Percentiles rank a stretch among this genome's conserved stretches.
Conservation (phyloP, 1,140 invertebrate genomes). For the Hylaeus anthracinus region DNA sequence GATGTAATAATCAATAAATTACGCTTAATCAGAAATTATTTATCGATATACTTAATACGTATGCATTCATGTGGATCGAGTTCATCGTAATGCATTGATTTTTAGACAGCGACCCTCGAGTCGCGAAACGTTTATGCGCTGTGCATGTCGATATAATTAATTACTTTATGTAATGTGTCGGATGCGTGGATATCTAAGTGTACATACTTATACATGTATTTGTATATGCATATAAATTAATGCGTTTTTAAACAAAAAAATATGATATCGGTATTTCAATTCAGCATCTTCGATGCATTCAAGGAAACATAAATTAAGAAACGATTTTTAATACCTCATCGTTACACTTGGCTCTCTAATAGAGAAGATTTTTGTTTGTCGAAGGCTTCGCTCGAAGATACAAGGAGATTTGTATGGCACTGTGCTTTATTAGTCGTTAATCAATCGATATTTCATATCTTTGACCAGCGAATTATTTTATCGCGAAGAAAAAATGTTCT, state of each 20-base stretch:
- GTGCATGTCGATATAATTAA: conserved; percentile 49
- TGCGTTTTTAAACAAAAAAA: neutral
- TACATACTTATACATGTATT: conserved; percentile 24
- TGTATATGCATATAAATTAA: conserved; percentile 25
- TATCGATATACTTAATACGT: conserved; percentile 53
- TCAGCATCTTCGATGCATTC: conserved; percentile 28
- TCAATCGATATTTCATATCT: neutral
- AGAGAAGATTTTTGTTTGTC: neutral
- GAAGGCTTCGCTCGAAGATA: neutral
- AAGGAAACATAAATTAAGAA: conserved; percentile 18
- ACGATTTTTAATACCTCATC: neutral
- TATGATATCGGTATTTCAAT: conserved; percentile 14
- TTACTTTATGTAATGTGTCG: conserved; percentile 36
- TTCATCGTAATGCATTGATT: conserved; percentile 21
- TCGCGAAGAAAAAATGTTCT: conserved; percentile 1
- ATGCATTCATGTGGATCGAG: conserved; percentile 51
- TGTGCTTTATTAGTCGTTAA: neutral
- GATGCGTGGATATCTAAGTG: conserved; percentile 24
- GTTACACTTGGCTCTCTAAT: neutral
- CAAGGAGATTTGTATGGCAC: neutral
- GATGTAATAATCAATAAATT: conserved; percentile 63
- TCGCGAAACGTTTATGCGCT: conserved; percentile 25
- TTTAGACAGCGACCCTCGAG: conserved; percentile 11
- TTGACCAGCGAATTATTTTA: neutral
- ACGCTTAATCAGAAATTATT: conserved; percentile 59